Conservation (phyloP, 2,888 invertebrate genomes). For the Macrophya annulata region DNA sequence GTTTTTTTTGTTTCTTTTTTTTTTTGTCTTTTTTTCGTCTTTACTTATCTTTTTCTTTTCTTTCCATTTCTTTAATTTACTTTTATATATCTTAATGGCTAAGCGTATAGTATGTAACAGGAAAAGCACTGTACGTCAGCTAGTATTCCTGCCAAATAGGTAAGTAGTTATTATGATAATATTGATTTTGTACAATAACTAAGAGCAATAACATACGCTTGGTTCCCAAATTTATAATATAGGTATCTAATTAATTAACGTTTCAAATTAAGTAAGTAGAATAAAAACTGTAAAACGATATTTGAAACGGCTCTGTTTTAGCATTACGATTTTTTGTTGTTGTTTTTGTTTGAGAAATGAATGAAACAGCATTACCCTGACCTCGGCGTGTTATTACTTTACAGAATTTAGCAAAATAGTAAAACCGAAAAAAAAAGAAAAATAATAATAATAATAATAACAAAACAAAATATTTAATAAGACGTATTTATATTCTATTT, state of each 20-base stretch:
- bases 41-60: neutral
- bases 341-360: neutral
- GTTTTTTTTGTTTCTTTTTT: neutral
- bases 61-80: neutral
- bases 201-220: conserved; percentile 11
- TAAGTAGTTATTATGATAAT: conserved; percentile 20
- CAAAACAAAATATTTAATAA: neutral
- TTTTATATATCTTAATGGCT: conserved; percentile 21
- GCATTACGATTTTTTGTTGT: neutral
- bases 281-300: neutral
- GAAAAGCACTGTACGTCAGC: conserved; percentile 39
- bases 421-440: neutral
- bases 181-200: conserved; percentile 32
- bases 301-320: neutral
- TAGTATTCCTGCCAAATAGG: conserved; percentile 45
- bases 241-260: neutral
- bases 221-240: neutral
- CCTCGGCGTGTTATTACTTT: conserved; percentile 23
- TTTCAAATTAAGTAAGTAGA: neutral
- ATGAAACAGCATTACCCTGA: conserved; percentile 5
- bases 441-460: neutral
- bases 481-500: conserved; percentile 1
- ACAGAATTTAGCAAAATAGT: conserved; percentile 13
- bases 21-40: neutral
- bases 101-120: conserved; percentile 42